phyloP scores from a whole-genome alignment of 2,113 vertebrate genomes.

The Chelonoidis abingdonii region DNA sequence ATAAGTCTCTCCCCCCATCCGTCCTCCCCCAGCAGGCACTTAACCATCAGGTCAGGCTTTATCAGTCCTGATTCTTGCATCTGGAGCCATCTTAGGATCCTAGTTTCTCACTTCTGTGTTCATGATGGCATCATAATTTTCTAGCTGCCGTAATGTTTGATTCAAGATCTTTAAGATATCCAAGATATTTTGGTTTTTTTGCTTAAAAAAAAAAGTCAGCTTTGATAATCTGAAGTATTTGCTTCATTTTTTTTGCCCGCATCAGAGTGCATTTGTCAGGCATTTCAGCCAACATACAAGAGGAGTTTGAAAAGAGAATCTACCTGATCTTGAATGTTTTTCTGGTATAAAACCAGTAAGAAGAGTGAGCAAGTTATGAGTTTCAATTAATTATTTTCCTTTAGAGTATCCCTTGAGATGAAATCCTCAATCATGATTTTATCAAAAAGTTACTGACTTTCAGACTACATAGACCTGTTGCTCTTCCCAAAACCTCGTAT shows the following conservation, averaged over 20 bases:
- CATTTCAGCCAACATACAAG: neutral
- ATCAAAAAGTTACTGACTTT: neutral
- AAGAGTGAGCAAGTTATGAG: neutral
- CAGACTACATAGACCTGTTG: neutral
- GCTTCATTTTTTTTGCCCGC: neutral
- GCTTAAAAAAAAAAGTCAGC: neutral
- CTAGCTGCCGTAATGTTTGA: slow-evolving; percentile 6
- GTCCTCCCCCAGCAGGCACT: neutral
- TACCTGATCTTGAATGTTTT: neutral
- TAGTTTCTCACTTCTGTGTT: neutral
- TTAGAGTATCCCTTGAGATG: neutral
- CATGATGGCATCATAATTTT: slow-evolving; percentile 8
- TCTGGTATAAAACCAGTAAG: neutral
- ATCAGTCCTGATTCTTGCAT: neutral
- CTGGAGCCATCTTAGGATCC: slow-evolving; percentile 42
- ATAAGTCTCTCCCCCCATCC: neutral
- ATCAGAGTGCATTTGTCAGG: neutral
- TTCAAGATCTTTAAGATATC: neutral
- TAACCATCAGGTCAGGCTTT: slow-evolving; percentile 31
- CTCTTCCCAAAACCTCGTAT: neutral
- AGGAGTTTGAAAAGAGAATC: neutral
- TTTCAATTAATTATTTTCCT: neutral
- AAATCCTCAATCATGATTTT: neutral
- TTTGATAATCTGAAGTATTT: neutral
- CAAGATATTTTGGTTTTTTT: neutral